Percentiles rank a stretch among this genome's conserved stretches.
Evolutionary conservation across 1,140 invertebrate genomes (phyloP).

Genomic region (Phymastichus coffea): DNA sequence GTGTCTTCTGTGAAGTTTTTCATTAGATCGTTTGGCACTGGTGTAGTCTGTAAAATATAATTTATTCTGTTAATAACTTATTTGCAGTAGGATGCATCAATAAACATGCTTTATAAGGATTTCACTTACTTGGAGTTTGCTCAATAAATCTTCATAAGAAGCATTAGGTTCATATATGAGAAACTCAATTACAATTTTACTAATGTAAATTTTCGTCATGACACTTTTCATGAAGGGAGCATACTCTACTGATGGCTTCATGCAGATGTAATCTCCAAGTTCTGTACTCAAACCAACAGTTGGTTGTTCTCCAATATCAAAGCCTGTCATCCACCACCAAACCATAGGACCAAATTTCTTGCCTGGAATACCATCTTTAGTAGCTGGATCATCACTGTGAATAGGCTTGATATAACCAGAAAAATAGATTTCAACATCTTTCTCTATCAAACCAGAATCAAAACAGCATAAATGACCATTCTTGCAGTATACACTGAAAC

Average conservation of each 20-base stretch:
- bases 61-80: not conserved
- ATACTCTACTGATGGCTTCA: slow-evolving; percentile 68
- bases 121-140: slow-evolving; percentile 53
- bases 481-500: slow-evolving; percentile 75
- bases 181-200: slow-evolving; percentile 81
- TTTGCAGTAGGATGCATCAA: not conserved
- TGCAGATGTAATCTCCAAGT: slow-evolving; percentile 79
- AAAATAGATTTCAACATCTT: slow-evolving; percentile 72
- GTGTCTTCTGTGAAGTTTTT: slow-evolving; percentile 76
- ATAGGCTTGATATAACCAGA: slow-evolving; percentile 83
- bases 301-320: slow-evolving; percentile 76
- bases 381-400: slow-evolving; percentile 69
- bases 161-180: slow-evolving; percentile 70
- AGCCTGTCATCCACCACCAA: slow-evolving; percentile 82
- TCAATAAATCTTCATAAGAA: slow-evolving; percentile 78
- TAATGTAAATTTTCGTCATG: slow-evolving; percentile 76
- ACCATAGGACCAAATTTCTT: slow-evolving; percentile 82
- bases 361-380: slow-evolving; percentile 71
- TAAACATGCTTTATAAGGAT: slow-evolving; percentile 22
- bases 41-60: not conserved
- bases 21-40: no score
- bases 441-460: slow-evolving; percentile 78
- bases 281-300: slow-evolving; percentile 76
- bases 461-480: slow-evolving; percentile 78
- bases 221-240: slow-evolving; percentile 69